A percentile compares a stretch with the other conserved stretches of the same genome.
These are phyloP conservation scores for Tanytarsus gracilentus DNA, from an alignment of 2,888 invertebrate species.

Conservation along the genomic window DNA sequence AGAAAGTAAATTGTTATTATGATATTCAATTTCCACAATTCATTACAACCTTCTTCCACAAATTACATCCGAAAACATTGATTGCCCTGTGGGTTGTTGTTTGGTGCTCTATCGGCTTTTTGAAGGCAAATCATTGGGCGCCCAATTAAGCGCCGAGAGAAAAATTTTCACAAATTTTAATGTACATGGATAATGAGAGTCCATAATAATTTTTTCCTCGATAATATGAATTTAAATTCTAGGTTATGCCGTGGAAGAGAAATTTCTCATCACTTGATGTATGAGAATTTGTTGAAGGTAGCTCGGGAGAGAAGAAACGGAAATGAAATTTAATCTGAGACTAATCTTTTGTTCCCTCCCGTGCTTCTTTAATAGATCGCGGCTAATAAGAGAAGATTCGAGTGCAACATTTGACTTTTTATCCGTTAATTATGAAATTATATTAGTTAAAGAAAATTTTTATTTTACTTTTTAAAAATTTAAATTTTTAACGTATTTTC, in stretches of 20 bases:
- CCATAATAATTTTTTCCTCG: not conserved
- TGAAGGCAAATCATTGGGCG: conserved; percentile 16
- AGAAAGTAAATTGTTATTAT: conserved; percentile 26
- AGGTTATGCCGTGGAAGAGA: not conserved
- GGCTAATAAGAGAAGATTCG: not conserved
- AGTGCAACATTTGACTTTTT: no score
- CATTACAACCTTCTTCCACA: conserved; percentile 17
- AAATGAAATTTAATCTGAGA: conserved; percentile 14
- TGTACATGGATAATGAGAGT: not conserved
- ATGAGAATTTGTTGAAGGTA: not conserved
- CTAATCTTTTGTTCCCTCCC: conserved; percentile 7
- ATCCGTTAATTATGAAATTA: no score
- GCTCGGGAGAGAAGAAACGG: not conserved
- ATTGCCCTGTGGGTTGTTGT: not conserved
- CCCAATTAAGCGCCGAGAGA: conserved; percentile 17
- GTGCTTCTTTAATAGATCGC: conserved; percentile 1
- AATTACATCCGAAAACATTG: conserved; percentile 26
- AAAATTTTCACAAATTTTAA: not conserved
- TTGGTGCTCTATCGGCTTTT: conserved; percentile 16
- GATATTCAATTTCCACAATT: conserved; percentile 29
- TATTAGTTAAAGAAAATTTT: no score
- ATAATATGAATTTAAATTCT: conserved; percentile 7
- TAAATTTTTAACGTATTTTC: no score
- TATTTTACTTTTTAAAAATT: no score
- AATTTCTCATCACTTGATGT: not conserved